phyloP scores from a whole-genome alignment of 2,797 vertebrate species.

The Limosa lapponica region DNA sequence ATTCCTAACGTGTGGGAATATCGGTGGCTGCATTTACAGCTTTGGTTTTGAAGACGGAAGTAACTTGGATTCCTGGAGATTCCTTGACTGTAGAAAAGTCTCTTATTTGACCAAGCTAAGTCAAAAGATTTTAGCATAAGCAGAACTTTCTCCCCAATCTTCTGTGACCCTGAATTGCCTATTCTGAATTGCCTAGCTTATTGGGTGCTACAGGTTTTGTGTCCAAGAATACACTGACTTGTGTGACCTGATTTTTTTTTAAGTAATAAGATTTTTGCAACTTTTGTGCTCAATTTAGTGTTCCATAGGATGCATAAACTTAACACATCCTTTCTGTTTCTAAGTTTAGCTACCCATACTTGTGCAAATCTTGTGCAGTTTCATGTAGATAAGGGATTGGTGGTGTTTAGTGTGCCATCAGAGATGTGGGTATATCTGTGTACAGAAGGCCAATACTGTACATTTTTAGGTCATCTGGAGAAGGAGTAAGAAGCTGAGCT shows the following conservation, averaged over 20 bases:
- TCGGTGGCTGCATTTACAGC: not conserved
- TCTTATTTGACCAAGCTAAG: not conserved
- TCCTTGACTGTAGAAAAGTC: not conserved
- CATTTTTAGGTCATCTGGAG: not conserved
- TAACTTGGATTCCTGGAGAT: not conserved
- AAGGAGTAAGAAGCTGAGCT: not conserved
- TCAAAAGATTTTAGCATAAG: not conserved
- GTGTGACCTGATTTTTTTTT: not conserved
- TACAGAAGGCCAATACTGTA: not conserved
- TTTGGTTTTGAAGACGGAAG: not conserved
- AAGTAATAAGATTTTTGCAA: not conserved
- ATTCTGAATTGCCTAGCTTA: too few relatives aligned
- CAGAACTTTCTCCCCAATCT: not conserved
- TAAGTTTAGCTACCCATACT: not conserved
- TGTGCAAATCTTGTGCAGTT: not conserved
- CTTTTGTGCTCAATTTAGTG: not conserved
- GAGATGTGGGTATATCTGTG: accelerated
- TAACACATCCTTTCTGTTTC: not conserved
- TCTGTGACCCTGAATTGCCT: not conserved
- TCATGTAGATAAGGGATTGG: not conserved
- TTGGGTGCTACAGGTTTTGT: not conserved
- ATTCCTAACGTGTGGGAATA: not conserved
- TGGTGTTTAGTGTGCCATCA: not conserved
- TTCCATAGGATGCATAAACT: not conserved
- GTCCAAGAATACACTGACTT: not conserved